These are phyloP conservation scores for Coelopa pilipes DNA, from an alignment of 2,888 invertebrate genomes.

Conservation along the genomic window DNA sequence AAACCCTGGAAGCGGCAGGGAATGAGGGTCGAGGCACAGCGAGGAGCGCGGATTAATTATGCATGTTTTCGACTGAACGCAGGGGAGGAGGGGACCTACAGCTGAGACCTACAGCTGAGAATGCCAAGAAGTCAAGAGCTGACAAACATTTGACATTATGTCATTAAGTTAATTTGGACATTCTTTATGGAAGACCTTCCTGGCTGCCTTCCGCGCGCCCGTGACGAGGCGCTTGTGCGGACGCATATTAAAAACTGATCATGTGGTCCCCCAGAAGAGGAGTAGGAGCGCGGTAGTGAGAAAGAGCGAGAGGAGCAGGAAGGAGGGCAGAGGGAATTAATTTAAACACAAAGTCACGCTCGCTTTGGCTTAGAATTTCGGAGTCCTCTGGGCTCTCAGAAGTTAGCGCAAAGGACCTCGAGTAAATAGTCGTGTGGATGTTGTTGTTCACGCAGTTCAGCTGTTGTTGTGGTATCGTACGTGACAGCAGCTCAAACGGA, in stretches of 20 bases:
- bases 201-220: constrained; percentile 42
- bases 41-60: constrained; percentile 52
- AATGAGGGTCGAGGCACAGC: background rate
- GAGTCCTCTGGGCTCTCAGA: background rate
- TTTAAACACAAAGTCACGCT: constrained; percentile 38
- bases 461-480: constrained; percentile 41
- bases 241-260: constrained; percentile 56
- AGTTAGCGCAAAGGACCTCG: constrained; percentile 13
- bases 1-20: background rate
- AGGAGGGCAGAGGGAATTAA: background rate
- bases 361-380: constrained; percentile 22
- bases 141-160: constrained; percentile 38
- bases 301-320: background rate
- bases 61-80: constrained; percentile 50
- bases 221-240: constrained; percentile 52
- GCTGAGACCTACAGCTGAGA: constrained; percentile 37
- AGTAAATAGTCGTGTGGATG: background rate
- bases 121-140: constrained; percentile 35
- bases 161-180: constrained; percentile 41
- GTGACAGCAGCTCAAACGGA: constrained; percentile 37
- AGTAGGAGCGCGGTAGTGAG: background rate
- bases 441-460: constrained; percentile 2
- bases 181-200: constrained; percentile 37
- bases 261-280: background rate
- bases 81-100: constrained; percentile 40